These are phyloP conservation scores for Sorex maritimensis DNA, from an alignment of 2,797 vertebrate species.

Conservation along the genomic window DNA sequence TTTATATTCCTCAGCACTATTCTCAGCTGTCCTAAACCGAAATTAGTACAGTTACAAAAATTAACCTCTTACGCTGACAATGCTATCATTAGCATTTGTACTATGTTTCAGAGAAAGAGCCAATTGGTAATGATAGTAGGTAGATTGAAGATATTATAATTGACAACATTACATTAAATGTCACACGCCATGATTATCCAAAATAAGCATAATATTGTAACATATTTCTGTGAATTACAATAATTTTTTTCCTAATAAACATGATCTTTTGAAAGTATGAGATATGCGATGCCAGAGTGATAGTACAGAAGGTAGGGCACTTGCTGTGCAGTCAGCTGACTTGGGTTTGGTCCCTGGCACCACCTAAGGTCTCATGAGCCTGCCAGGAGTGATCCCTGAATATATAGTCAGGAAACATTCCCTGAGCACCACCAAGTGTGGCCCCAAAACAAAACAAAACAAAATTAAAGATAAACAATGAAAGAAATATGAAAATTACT, in stretches of 20 bases:
- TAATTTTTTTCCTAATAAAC: not conserved
- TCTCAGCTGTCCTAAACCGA: not conserved
- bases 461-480: no score
- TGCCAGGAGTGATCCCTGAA: no score
- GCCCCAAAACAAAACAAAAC: no score
- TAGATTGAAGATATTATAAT: not conserved
- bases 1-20: not conserved
- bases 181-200: not conserved
- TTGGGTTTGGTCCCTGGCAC: no score
- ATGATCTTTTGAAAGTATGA: constrained; percentile 8
- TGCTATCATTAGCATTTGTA: not conserved
- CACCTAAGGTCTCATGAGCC: no score
- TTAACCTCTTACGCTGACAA: not conserved
- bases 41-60: not conserved
- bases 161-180: constrained; percentile 8
- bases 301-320: no score
- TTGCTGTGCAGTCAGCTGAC: no score
- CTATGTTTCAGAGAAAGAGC: not conserved
- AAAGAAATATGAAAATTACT: not conserved
- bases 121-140: not conserved
- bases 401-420: no score
- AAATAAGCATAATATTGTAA: constrained; percentile 13
- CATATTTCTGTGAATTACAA: not conserved
- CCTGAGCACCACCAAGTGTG: no score
- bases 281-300: no score